Percentiles rank a stretch among this genome's conserved stretches.
Conservation (phyloP, 2,797 vertebrate genomes). For the Argentina silus region DNA sequence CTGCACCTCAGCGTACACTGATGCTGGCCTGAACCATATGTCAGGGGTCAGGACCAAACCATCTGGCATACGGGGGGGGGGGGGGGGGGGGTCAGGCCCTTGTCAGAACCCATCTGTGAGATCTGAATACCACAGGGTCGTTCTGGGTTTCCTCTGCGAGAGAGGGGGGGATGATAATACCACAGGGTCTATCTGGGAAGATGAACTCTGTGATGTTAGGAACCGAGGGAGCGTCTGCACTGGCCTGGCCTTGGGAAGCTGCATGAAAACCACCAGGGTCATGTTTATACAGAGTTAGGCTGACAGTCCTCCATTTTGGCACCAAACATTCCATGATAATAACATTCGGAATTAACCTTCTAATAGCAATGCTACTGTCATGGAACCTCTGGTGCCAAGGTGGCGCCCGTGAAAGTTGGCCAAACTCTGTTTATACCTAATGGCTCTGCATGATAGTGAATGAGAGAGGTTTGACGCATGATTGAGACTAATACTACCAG, state of each 20-base stretch:
- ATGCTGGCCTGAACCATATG: background rate
- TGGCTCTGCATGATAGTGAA: no score
- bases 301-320: no score
- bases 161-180: conserved; percentile 8
- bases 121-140: conserved; percentile 50
- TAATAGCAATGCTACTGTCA: no score
- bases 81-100: conserved; percentile 42
- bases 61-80: background rate
- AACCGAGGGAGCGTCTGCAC: background rate
- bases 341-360: no score
- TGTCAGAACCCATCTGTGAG: conserved; percentile 45
- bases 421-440: no score
- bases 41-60: background rate
- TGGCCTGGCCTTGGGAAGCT: no score
- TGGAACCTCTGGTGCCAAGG: no score
- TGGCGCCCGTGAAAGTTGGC: no score
- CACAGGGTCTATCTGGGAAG: conserved; percentile 14
- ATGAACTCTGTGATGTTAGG: conserved; percentile 12
- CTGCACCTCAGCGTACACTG: background rate
- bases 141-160: conserved; percentile 41
- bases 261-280: no score
- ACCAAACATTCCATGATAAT: no score
- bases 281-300: no score
- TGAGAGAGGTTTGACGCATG: conserved; percentile 54
- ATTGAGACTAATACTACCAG: conserved; percentile 32